These are phyloP conservation scores for Diachasmimorpha longicaudata DNA, from an alignment of 1,140 invertebrate genomes.

Conservation along the genomic window DNA sequence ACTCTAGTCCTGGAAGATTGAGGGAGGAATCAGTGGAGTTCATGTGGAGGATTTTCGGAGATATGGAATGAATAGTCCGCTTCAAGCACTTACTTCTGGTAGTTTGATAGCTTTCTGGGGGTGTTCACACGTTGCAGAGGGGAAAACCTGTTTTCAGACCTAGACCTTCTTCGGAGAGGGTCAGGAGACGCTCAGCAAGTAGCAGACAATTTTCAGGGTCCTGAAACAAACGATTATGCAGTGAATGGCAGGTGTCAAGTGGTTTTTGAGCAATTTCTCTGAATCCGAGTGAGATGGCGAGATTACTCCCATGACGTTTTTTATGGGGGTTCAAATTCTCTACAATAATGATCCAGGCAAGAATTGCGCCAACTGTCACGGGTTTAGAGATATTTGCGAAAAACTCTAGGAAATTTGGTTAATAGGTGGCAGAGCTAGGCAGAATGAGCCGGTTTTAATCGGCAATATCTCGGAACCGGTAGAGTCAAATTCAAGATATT, in stretches of 20 bases:
- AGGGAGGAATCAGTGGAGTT: too few relatives aligned
- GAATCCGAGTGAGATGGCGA: background rate
- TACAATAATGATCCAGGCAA: too few relatives aligned
- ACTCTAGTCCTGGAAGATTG: too few relatives aligned
- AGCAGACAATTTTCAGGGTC: slow-evolving; percentile 29
- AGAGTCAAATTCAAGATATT: too few relatives aligned
- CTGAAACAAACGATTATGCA: slow-evolving; percentile 30
- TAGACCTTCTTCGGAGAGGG: slow-evolving; percentile 40
- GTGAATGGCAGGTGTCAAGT: background rate
- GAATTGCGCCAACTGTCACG: too few relatives aligned
- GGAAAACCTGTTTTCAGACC: slow-evolving; percentile 47
- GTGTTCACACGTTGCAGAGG: slow-evolving; percentile 25
- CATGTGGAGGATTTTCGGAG: background rate
- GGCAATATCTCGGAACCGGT: too few relatives aligned
- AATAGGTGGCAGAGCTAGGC: too few relatives aligned
- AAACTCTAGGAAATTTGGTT: background rate
- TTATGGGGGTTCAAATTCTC: background rate
- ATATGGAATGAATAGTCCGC: background rate
- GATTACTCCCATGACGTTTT: background rate
- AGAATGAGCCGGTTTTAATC: too few relatives aligned
- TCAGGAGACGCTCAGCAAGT: slow-evolving; percentile 46
- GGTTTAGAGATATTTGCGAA: background rate
- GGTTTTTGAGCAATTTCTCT: background rate
- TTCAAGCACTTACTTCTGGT: too few relatives aligned
- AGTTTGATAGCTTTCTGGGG: background rate